Percentiles rank a stretch among this genome's conserved stretches.
These are phyloP conservation scores for Tetraneura akinire DNA, from an alignment of 1,140 invertebrate species.

Conservation along the genomic window DNA sequence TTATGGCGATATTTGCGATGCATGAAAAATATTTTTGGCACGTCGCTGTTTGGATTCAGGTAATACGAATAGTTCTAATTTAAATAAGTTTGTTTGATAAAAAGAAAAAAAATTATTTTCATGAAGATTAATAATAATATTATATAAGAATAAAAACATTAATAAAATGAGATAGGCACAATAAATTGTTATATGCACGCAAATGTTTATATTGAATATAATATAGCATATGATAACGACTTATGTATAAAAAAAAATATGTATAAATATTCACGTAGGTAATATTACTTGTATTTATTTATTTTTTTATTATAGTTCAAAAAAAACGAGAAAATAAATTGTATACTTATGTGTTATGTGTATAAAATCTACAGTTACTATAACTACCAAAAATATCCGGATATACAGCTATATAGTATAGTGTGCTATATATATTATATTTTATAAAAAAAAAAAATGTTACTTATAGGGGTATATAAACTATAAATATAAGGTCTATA, in stretches of 20 bases:
- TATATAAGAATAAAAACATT: neutral
- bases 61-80: constrained; percentile 60
- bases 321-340: constrained; percentile 10
- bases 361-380: neutral
- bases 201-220: neutral
- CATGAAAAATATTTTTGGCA: constrained; percentile 79
- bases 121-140: neutral
- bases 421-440: too few relatives aligned
- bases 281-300: too few relatives aligned
- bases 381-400: neutral
- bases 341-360: neutral
- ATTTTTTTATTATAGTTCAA: neutral
- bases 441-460: too few relatives aligned
- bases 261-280: neutral
- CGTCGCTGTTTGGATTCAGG: constrained; percentile 78
- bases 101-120: neutral
- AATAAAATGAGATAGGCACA: neutral
- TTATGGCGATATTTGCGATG: constrained; percentile 75
- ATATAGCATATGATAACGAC: constrained; percentile 4
- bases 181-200: constrained; percentile 18
- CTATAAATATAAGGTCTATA: too few relatives aligned
- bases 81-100: neutral
- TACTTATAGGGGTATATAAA: too few relatives aligned
- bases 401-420: neutral
- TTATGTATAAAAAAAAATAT: neutral